phyloP scores from a whole-genome alignment of 2,888 invertebrate genomes.

The Ophraella communa region DNA sequence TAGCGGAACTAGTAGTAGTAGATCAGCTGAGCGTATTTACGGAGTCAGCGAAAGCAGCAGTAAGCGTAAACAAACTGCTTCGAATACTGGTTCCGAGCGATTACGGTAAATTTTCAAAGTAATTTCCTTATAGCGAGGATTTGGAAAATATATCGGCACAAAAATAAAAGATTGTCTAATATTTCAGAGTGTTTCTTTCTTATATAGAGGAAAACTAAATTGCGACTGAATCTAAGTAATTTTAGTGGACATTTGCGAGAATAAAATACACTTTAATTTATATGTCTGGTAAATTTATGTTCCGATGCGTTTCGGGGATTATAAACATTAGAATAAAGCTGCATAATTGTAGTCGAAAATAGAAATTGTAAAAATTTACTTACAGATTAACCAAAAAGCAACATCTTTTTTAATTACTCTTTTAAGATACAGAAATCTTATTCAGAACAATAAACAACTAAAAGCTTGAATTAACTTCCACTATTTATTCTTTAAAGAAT shows the following conservation, averaged over 20 bases:
- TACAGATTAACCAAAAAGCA: too few species aligned
- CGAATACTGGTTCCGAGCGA: slow-evolving; percentile 32
- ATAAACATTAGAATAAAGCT: neutral
- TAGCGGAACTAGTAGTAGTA: slow-evolving; percentile 3
- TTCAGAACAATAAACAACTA: too few species aligned
- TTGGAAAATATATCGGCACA: slow-evolving; percentile 40
- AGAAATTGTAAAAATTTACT: too few species aligned
- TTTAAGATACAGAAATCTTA: too few species aligned
- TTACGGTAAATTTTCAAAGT: slow-evolving; percentile 42
- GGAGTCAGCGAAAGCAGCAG: slow-evolving; percentile 12
- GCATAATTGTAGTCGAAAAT: too few species aligned
- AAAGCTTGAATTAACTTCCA: too few species aligned
- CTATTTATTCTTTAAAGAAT: too few species aligned
- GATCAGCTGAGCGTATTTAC: slow-evolving; percentile 10
- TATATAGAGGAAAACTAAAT: slow-evolving; percentile 15
- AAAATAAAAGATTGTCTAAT: slow-evolving; percentile 34
- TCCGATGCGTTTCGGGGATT: neutral
- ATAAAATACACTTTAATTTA: neutral
- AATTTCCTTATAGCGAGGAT: slow-evolving; percentile 41
- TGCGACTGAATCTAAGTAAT: slow-evolving; percentile 14
- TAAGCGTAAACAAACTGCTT: slow-evolving; percentile 23
- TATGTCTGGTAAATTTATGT: neutral
- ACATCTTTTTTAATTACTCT: too few species aligned
- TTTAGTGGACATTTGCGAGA: slow-evolving; percentile 7
- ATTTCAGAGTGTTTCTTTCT: slow-evolving; percentile 9